phyloP scores from a whole-genome alignment of 2,113 vertebrate species.

The Cyanoramphus novaezelandiae region DNA sequence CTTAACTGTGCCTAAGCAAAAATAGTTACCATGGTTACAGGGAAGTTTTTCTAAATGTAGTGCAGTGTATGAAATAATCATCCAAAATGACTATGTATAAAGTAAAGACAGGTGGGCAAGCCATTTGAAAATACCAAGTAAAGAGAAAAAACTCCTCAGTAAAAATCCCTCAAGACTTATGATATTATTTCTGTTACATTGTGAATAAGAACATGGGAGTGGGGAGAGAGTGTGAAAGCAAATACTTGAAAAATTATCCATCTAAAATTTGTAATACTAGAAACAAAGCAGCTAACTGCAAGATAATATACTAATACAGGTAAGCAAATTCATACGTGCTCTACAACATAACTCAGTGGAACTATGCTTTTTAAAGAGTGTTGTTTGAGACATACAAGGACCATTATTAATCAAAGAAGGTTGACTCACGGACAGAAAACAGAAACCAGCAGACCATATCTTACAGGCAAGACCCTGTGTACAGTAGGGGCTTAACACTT shows the following conservation, averaged over 20 bases:
- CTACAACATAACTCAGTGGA: not conserved
- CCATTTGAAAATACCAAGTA: slow-evolving; percentile 52
- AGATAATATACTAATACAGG: not conserved
- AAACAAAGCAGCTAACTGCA: not conserved
- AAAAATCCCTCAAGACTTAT: slow-evolving; percentile 1
- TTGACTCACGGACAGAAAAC: not conserved
- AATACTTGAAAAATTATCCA: not conserved
- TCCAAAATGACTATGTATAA: slow-evolving; percentile 43
- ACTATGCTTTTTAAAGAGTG: not conserved
- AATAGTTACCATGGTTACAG: slow-evolving; percentile 66
- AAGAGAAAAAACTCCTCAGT: not conserved
- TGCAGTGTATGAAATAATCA: slow-evolving; percentile 66
- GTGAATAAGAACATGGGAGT: not conserved
- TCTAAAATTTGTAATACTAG: not conserved
- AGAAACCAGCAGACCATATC: not conserved
- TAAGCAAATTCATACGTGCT: not conserved
- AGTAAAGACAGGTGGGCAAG: slow-evolving; percentile 33
- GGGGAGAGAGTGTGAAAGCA: not conserved
- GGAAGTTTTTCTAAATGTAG: slow-evolving; percentile 43
- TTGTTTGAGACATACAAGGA: not conserved
- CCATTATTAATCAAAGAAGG: not conserved
- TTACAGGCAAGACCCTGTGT: not conserved
- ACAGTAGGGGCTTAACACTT: not conserved
- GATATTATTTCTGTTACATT: not conserved
- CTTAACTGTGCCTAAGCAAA: slow-evolving; percentile 48